Evolutionary conservation across 2,113 vertebrate genomes (phyloP).

Genomic region (Takifugu bimaculatus): DNA sequence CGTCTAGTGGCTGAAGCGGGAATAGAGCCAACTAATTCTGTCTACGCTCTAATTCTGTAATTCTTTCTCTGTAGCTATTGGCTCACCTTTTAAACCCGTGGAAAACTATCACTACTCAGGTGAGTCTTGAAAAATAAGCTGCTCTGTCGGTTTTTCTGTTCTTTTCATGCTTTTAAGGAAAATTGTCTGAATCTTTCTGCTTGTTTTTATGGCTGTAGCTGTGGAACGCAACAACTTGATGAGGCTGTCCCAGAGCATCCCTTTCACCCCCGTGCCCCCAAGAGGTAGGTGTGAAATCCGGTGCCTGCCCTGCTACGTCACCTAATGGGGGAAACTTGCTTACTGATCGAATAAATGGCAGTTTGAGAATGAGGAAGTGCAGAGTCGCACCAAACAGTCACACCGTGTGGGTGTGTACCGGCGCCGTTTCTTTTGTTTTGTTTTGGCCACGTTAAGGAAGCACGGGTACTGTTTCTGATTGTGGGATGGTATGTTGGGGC

Average conservation of each 20-base stretch:
- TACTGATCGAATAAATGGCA: too few relatives aligned
- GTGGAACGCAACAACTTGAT: slow-evolving; percentile 99
- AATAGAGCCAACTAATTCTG: background rate
- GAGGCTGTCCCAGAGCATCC: slow-evolving; percentile 96
- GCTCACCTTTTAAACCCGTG: slow-evolving; percentile 96
- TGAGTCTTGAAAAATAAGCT: slow-evolving; percentile 56
- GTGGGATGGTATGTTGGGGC: too few relatives aligned
- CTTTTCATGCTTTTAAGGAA: background rate
- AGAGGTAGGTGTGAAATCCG: slow-evolving; percentile 80
- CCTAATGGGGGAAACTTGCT: too few relatives aligned
- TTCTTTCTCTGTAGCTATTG: slow-evolving; percentile 80
- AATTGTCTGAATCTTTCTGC: background rate
- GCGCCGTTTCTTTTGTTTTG: too few relatives aligned
- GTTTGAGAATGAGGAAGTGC: slow-evolving; percentile 30
- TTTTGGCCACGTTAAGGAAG: too few relatives aligned
- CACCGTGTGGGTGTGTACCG: too few relatives aligned
- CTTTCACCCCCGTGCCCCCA: slow-evolving; percentile 95
- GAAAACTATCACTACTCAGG: slow-evolving; percentile 98
- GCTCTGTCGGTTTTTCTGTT: too few relatives aligned
- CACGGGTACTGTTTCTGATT: too few relatives aligned
- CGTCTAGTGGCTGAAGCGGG: slow-evolving; percentile 26
- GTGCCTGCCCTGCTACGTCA: background rate
- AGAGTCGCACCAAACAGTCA: background rate
- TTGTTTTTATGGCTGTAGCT: slow-evolving; percentile 69
- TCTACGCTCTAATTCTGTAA: background rate